Percentiles rank a stretch among this genome's conserved stretches.
phyloP scores from a whole-genome alignment of 2,888 invertebrate genomes.

The Pyrrhosoma nymphula region DNA sequence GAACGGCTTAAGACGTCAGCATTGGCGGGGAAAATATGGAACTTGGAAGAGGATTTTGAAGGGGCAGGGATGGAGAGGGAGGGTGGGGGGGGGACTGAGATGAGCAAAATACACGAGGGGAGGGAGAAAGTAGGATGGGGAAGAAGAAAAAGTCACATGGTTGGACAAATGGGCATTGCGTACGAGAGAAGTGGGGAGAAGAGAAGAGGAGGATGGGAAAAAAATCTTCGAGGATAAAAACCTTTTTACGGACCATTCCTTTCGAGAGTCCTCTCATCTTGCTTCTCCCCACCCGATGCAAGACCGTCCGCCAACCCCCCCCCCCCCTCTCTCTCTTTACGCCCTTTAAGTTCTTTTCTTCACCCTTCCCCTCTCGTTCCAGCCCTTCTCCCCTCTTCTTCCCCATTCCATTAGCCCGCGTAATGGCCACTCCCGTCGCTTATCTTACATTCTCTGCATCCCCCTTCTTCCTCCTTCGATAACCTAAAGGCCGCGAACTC shows the following conservation, averaged over 20 bases:
- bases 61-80: neutral
- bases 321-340: neutral
- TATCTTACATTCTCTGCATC: neutral
- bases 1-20: neutral
- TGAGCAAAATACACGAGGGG: neutral
- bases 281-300: neutral
- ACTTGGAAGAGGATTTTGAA: neutral
- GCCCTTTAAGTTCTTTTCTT: no score
- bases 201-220: neutral
- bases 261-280: neutral
- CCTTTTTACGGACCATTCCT: constrained; percentile 43
- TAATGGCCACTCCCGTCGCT: constrained; percentile 20
- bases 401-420: constrained; percentile 2
- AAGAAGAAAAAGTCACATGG: neutral
- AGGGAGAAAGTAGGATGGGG: neutral
- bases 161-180: neutral
- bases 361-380: neutral
- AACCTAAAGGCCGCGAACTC: constrained; percentile 17
- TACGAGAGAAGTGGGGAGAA: neutral
- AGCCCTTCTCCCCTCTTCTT: neutral
- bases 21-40: neutral
- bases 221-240: neutral
- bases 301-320: neutral
- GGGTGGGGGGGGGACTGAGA: neutral
- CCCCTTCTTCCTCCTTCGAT: constrained; percentile 16